Evolutionary conservation across 2,113 vertebrate species (phyloP).

Genomic region (Hippocampus abdominalis): DNA sequence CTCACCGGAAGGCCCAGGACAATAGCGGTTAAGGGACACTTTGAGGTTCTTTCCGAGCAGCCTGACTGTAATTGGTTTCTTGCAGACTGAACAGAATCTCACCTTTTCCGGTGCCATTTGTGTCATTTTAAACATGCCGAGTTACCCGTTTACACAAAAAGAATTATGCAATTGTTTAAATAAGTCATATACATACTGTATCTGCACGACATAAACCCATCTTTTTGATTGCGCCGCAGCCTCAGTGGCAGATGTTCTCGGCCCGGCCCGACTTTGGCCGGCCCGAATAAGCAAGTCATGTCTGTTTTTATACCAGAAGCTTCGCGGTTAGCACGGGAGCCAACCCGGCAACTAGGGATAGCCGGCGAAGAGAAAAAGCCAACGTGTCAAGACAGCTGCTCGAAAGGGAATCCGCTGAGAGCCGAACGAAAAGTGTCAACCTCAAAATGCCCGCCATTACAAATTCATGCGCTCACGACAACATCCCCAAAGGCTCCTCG

Average conservation of each 20-base stretch:
- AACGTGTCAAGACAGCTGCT: constrained; percentile 25
- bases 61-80: background rate
- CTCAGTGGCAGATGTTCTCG: constrained; percentile 3
- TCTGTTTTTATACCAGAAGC: constrained; percentile 18
- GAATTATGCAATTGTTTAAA: too few relatives aligned
- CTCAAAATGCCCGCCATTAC: constrained; percentile 13
- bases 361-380: constrained; percentile 16
- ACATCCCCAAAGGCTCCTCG: constrained; percentile 3
- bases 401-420: constrained; percentile 8
- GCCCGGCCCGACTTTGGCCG: background rate
- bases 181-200: too few relatives aligned
- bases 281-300: constrained; percentile 19
- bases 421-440: constrained; percentile 25
- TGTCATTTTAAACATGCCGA: background rate
- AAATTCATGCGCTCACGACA: constrained; percentile 15
- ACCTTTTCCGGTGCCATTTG: background rate
- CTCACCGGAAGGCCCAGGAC: background rate
- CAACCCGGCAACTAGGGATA: constrained; percentile 14
- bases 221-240: background rate
- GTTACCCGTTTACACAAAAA: too few relatives aligned
- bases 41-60: background rate
- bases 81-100: background rate
- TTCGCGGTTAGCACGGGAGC: constrained; percentile 5
- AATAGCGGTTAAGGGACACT: background rate
- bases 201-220: background rate